A percentile compares a stretch with the other conserved stretches of the same genome.
These are phyloP conservation scores for Cyanistes caeruleus DNA, from an alignment of 2,113 vertebrate species.

Conservation along the genomic window DNA sequence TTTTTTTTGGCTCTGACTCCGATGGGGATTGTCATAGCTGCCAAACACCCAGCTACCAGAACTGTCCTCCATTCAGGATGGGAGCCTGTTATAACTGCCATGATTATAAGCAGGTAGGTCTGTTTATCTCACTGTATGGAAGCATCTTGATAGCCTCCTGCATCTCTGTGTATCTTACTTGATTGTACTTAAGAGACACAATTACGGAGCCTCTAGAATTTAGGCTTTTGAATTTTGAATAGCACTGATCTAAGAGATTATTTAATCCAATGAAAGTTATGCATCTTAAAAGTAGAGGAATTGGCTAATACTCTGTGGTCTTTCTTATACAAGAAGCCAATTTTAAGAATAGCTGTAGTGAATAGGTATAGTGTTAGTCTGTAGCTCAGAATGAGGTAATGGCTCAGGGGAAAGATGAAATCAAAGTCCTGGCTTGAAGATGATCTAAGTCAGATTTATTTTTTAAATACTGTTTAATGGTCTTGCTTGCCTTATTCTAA, in stretches of 20 bases:
- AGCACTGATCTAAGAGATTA: neutral
- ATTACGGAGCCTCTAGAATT: neutral
- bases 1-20: conserved; percentile 96
- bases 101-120: conserved; percentile 94
- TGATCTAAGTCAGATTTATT: neutral
- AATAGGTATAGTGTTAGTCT: neutral
- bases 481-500: neutral
- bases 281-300: neutral
- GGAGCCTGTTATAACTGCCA: conserved; percentile 98
- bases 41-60: conserved; percentile 94
- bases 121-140: neutral
- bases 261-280: neutral
- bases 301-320: neutral
- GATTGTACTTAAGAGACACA: neutral
- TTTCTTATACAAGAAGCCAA: neutral
- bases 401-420: neutral
- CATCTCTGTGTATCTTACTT: neutral
- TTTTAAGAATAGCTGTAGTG: neutral
- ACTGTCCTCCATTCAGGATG: conserved; percentile 95
- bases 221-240: neutral
- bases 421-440: neutral
- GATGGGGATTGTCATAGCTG: conserved; percentile 93
- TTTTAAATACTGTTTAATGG: neutral
- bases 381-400: neutral
- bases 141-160: neutral